Conservation (phyloP, 2,113 vertebrate genomes). For the Oreochromis niloticus region DNA sequence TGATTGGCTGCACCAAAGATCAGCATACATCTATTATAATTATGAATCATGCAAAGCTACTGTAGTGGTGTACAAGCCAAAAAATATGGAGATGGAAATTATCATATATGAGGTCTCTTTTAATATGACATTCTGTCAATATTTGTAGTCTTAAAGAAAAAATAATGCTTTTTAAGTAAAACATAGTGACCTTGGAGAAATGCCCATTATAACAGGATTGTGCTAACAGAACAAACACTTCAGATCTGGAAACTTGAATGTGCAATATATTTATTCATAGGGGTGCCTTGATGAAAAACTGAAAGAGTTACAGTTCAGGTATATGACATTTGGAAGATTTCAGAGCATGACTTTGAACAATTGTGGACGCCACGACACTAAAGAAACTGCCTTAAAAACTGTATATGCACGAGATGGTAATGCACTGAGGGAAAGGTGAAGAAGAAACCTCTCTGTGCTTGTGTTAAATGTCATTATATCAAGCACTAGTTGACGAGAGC, state of each 20-base stretch:
- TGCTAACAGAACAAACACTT: conserved; percentile 4
- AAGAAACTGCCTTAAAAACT: background rate
- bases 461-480: conserved; percentile 17
- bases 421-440: background rate
- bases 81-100: background rate
- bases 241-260: conserved; percentile 8
- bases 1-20: background rate
- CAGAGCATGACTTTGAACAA: background rate
- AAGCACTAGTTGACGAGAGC: conserved; percentile 5
- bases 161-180: background rate
- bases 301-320: conserved; percentile 41
- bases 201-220: background rate
- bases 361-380: conserved; percentile 23
- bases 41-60: background rate
- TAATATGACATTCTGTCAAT: background rate
- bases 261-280: conserved; percentile 41
- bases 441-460: background rate
- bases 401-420: background rate
- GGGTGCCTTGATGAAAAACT: conserved; percentile 20
- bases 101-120: background rate
- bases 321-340: conserved; percentile 34
- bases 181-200: background rate
- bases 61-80: background rate
- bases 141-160: background rate
- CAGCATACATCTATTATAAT: background rate